These are phyloP conservation scores for Myrmecobius fasciatus DNA, from an alignment of 2,113 vertebrate species.

Conservation along the genomic window DNA sequence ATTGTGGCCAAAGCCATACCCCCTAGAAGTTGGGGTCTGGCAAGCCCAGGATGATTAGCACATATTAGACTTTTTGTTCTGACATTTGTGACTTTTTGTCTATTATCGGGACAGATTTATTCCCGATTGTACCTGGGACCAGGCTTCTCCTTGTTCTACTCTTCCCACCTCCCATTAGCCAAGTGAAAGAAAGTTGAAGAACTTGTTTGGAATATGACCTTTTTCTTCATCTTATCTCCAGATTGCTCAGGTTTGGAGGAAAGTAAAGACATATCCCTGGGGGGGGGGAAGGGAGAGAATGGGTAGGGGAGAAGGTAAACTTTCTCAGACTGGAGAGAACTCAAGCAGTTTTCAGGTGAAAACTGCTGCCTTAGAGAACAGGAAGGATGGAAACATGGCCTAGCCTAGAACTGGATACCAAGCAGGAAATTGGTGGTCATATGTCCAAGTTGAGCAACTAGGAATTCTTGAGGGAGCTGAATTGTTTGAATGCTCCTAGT, in stretches of 20 bases:
- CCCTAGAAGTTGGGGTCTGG: neutral
- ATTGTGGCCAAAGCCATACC: neutral
- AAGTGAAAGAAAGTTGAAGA: neutral
- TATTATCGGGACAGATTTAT: no score
- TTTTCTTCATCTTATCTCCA: slow-evolving; percentile 66
- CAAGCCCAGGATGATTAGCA: neutral
- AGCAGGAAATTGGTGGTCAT: neutral
- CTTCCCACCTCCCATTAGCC: neutral
- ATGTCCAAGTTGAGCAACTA: neutral
- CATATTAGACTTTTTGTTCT: neutral
- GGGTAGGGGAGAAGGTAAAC: slow-evolving; percentile 88
- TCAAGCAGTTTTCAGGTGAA: neutral
- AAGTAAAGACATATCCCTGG: slow-evolving; percentile 95
- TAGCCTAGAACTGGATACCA: neutral
- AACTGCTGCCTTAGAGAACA: neutral
- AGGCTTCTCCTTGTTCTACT: neutral
- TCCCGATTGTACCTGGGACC: neutral
- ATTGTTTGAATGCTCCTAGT: neutral
- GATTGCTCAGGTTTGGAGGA: slow-evolving; percentile 96
- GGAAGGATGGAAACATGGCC: neutral
- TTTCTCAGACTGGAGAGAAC: neutral
- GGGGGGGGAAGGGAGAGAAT: no score
- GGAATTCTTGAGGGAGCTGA: neutral
- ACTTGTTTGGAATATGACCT: neutral
- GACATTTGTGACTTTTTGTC: neutral